Base-by-base conservation (phyloP, 2,113 vertebrate species). In the Donacobius atricapilla region DNA sequence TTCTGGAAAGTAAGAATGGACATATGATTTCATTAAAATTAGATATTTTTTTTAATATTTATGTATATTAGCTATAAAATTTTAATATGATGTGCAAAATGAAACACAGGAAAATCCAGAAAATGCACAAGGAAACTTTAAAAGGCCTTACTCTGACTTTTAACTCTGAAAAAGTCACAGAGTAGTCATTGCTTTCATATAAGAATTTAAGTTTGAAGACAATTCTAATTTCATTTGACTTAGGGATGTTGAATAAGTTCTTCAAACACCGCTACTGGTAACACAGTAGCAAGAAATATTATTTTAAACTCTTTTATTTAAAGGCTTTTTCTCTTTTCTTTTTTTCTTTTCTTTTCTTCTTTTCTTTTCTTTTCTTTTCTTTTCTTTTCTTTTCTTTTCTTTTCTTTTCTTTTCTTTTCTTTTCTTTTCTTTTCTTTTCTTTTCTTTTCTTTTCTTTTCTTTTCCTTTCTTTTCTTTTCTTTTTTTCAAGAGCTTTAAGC, bases 341-440 rank as follows among this genome's bases (percentile, higher is more conserved):
- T 2, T 6, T 2, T 14, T 5, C 8, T 7, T 20, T 3, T 7
- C 2, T 35, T 20, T 30, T 25, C 33, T 33, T 25, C 25, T 57
- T 6, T 3, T 33, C 5, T 9, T 14, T 16, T 58, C 16, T 1
- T 2, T 6, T 20, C 2, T 6, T 3, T 12, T 4, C 7, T 9
- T 20, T 4, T 6, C 2, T 33, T 23, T 30, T 33, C 30, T 33
- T 23, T 33, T 57, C 7, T 3, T 33, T 5, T 15, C n/a, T n/a
- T n/a, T n/a, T n/a, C n/a, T n/a, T n/a, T n/a, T n/a, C n/a, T n/a
- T n/a, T n/a, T n/a, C n/a, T n/a, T n/a, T n/a, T n/a, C n/a, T n/a
- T n/a, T n/a, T n/a, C n/a, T 33, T 48, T 56, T 17, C 2, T 8
- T 42, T 42, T 13, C 15, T 12, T 42, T 42, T 42, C 11, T 28